Evolutionary conservation across 2,888 invertebrate genomes (phyloP).

Genomic region (Pteria penguin): DNA sequence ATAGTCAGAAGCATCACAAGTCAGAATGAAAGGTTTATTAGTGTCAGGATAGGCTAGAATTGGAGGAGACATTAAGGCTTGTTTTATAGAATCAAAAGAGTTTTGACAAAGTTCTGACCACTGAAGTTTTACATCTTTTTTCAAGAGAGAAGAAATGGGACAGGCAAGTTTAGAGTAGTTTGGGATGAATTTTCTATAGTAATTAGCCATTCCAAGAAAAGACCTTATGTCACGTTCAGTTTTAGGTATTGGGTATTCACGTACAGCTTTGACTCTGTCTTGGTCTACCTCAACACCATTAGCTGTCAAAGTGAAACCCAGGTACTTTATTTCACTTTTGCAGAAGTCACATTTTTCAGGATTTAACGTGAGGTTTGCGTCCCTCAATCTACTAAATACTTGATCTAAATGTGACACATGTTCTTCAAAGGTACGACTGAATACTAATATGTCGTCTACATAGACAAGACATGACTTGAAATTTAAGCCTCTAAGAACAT

Average conservation of each 20-base stretch:
- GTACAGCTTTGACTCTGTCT: constrained; percentile 3
- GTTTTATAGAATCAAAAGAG: constrained; percentile 5
- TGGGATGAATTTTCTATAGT: constrained; percentile 16
- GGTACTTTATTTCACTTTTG: neutral
- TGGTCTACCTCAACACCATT: constrained; percentile 20
- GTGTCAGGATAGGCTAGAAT: neutral
- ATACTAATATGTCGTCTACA: constrained; percentile 15
- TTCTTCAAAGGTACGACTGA: constrained; percentile 6
- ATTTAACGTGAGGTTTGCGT: constrained; percentile 15
- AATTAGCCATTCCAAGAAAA: constrained; percentile 17
- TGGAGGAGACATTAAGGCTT: constrained; percentile 2
- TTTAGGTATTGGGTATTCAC: constrained; percentile 3
- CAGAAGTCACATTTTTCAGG: constrained; percentile 20
- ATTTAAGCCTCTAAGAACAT: neutral
- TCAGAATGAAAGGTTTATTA: constrained; percentile 26
- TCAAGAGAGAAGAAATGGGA: neutral
- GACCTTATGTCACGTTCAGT: constrained; percentile 4
- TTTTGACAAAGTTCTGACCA: constrained; percentile 11
- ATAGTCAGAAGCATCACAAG: constrained; percentile 44
- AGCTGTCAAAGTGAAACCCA: constrained; percentile 7
- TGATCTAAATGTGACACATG: constrained; percentile 10
- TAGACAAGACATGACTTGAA: constrained; percentile 12
- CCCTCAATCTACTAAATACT: constrained; percentile 10
- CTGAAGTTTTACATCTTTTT: constrained; percentile 12
- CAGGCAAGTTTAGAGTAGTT: constrained; percentile 3